Conservation (phyloP, 2,888 invertebrate species). For the Melikaiella ostensackeni region DNA sequence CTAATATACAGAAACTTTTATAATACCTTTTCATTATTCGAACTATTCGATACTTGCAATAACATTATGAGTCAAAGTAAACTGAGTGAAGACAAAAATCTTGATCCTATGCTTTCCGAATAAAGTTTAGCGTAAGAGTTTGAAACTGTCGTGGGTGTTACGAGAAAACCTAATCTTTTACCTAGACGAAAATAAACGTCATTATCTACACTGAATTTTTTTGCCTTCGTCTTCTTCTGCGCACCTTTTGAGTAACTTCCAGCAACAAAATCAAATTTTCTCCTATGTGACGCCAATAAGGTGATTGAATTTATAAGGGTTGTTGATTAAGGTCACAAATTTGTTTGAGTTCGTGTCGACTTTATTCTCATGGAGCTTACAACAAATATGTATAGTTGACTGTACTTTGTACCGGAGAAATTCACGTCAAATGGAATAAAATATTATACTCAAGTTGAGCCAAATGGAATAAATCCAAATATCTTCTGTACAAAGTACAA, state of each 20-base stretch:
- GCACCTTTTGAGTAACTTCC: constrained; percentile 12
- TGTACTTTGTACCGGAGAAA: not conserved
- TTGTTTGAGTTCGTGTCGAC: not conserved
- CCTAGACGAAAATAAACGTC: not conserved
- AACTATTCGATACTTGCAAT: not conserved
- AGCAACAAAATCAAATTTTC: constrained; percentile 9
- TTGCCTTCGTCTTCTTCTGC: not conserved
- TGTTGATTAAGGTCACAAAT: constrained; percentile 8
- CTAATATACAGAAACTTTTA: not conserved
- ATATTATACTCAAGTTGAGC: too few species aligned
- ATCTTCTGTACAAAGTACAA: too few species aligned
- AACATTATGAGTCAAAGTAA: not conserved
- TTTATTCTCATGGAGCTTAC: not conserved
- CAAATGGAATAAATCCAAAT: too few species aligned
- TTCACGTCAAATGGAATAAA: too few species aligned
- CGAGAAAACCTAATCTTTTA: not conserved
- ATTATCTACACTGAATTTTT: not conserved
- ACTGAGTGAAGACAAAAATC: constrained; percentile 11
- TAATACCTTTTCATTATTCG: not conserved
- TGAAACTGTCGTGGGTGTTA: not conserved
- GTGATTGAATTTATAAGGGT: constrained; percentile 6
- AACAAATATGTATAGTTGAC: not conserved
- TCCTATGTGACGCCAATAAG: not conserved
- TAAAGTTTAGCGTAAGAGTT: not conserved
- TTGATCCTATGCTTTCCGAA: not conserved